Evolutionary conservation across 2,888 invertebrate genomes (phyloP).

Genomic region (Parasteatoda lunata): DNA sequence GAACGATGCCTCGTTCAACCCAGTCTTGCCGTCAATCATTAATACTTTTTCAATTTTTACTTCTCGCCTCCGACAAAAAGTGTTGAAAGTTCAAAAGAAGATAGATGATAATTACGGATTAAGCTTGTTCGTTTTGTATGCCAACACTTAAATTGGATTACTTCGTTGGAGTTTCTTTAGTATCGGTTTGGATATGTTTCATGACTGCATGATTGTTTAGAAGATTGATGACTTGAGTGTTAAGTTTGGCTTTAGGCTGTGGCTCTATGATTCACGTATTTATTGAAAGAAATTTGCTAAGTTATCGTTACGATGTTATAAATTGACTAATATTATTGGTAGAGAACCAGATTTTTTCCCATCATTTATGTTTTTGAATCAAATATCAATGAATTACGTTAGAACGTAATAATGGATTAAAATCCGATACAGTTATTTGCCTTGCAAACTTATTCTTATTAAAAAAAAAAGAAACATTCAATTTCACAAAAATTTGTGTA

Average conservation of each 20-base stretch:
- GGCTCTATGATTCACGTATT: no score
- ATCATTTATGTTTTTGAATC: no score
- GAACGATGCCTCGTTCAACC: neutral
- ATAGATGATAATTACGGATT: neutral
- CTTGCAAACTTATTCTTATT: no score
- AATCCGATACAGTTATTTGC: no score
- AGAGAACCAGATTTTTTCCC: no score
- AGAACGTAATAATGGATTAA: no score
- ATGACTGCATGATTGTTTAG: neutral
- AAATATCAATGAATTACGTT: no score
- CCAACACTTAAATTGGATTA: neutral
- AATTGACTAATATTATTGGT: no score
- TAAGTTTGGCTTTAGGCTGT: neutral
- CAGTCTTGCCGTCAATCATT: constrained; percentile 3
- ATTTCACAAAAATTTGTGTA: no score
- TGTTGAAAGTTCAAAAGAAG: constrained; percentile 1
- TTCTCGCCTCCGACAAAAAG: neutral
- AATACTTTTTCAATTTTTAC: neutral
- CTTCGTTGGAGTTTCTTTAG: neutral
- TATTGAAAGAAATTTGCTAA: no score
- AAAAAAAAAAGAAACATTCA: no score
- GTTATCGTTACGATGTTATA: no score
- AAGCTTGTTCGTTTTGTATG: neutral
- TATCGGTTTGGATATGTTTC: neutral
- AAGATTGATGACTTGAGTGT: neutral